Evolutionary conservation across 2,113 vertebrate species (phyloP), one percentile per base, ranked within the genome.

Genomic region (Monopterus albus): DNA sequence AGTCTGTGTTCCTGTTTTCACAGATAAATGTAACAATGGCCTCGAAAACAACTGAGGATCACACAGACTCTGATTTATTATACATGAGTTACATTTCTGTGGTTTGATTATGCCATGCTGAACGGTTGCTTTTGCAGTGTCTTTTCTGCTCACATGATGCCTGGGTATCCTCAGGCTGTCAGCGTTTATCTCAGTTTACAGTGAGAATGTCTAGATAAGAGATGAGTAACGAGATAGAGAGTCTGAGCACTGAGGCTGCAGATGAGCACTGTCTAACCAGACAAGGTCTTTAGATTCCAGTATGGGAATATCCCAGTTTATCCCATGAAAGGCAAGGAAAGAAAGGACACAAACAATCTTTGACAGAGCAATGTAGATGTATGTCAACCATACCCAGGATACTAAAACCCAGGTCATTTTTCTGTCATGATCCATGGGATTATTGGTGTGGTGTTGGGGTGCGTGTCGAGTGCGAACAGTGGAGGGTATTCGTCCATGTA

Each of bases 351-450:
- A 80, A 81, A 84, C 50, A 79, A 53, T 45, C 78, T 81, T 80
- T 86, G 43, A 77, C 38, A 62, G 33, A 21, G 25, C 20, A 9
- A 20, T 18, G 15, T 26, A 55, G 53, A 61, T 66, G 72, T 66
- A 51, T 73, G 78, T 62, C 84, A 82, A 52, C 65, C 50, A 0
- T 17, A 53, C 73, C 70, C 58, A 55, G 43, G 64, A 75, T 71
- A 45, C 78, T 74, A 55, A 81, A 80, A 46, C 67, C 71, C 55
- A 11, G n/a, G 20, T 90, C 78, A 91, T 91, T 85, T 88, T 90
- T 87, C 87, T 81, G 87, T 91, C 83, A 89, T 88, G 87, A 91
- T 87, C 83, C 62, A 47, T 72, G 78, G 81, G 87, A 90, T 91
- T 92, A 90, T 89, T 81, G 81, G 69, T 79, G 52, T 45, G 79